phyloP scores from a whole-genome alignment of 1,140 invertebrate species.

The Ips typographus region DNA sequence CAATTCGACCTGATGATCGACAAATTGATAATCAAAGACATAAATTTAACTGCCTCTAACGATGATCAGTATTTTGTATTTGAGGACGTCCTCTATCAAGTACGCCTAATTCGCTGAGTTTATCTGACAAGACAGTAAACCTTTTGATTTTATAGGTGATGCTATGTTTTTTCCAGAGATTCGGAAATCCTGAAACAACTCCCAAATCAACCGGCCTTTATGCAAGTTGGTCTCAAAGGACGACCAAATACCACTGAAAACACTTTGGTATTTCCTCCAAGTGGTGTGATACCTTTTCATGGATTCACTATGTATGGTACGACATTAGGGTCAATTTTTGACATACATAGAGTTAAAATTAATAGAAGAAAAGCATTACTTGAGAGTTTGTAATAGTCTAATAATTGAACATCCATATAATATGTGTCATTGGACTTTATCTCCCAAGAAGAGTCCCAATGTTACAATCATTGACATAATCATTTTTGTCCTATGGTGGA shows the following conservation, averaged over 20 bases:
- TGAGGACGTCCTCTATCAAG: slow-evolving; percentile 93
- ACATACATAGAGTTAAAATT: background rate
- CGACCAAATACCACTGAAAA: slow-evolving; percentile 67
- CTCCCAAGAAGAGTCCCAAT: no score
- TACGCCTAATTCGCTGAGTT: slow-evolving; percentile 46
- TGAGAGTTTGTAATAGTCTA: background rate
- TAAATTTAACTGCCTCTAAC: slow-evolving; percentile 92
- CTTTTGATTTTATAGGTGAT: slow-evolving; percentile 65
- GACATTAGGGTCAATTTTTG: slow-evolving; percentile 36
- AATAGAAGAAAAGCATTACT: background rate
- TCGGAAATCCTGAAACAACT: slow-evolving; percentile 71
- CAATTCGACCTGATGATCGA: slow-evolving; percentile 92
- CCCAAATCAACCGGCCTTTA: slow-evolving; percentile 61
- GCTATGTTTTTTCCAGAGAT: slow-evolving; percentile 90
- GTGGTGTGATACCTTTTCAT: slow-evolving; percentile 94
- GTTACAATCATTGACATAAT: no score
- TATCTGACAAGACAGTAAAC: background rate
- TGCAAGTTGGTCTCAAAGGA: slow-evolving; percentile 71
- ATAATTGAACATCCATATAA: no score
- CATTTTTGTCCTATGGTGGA: no score
- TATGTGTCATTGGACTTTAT: no score
- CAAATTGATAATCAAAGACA: slow-evolving; percentile 93
- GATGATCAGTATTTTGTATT: slow-evolving; percentile 98
- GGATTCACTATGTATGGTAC: slow-evolving; percentile 96
- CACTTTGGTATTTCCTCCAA: slow-evolving; percentile 85